Evolutionary conservation across 2,888 invertebrate species (phyloP).

Genomic region (Macrosiphum euphorbiae): DNA sequence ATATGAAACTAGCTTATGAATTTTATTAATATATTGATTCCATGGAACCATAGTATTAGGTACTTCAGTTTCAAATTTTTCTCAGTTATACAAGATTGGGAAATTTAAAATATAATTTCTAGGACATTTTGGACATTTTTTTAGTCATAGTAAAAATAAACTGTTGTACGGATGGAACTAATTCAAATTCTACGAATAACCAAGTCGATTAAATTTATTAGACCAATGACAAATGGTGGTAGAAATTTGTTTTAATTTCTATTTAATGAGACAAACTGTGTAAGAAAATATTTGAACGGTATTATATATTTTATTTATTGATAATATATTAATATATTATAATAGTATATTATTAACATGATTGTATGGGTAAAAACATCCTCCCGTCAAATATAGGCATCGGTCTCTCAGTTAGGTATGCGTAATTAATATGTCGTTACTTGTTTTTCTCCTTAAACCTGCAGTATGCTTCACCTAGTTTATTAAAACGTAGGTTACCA

Average conservation of each 20-base stretch:
- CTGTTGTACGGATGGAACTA: background rate
- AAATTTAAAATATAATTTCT: background rate
- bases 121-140: background rate
- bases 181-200: background rate
- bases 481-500: background rate
- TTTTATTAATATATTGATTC: background rate
- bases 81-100: background rate
- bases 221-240: background rate
- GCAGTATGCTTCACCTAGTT: background rate
- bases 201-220: background rate
- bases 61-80: background rate
- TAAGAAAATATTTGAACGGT: background rate
- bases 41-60: background rate
- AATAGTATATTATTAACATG: background rate
- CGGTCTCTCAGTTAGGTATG: background rate
- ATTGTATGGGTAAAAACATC: background rate
- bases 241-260: background rate
- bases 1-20: background rate
- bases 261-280: background rate
- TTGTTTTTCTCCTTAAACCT: background rate
- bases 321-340: background rate
- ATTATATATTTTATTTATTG: background rate
- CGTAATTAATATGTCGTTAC: background rate
- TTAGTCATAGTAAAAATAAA: background rate
- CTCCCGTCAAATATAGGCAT: background rate